phyloP scores from a whole-genome alignment of 2,888 invertebrate species.

The Adineta ricciae region DNA sequence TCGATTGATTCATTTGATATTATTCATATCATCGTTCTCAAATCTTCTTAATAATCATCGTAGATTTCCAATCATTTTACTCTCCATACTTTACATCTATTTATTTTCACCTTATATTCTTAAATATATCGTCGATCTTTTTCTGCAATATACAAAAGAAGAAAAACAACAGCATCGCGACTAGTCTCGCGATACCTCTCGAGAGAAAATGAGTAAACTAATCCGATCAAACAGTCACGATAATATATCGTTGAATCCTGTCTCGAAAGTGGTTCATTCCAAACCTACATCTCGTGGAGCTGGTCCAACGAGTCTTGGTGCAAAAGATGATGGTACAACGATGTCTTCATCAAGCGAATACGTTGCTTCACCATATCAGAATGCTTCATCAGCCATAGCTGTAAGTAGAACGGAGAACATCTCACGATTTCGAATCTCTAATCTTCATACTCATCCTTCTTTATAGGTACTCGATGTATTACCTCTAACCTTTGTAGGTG shows the following conservation, averaged over 20 bases:
- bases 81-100: background rate
- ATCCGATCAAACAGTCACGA: background rate
- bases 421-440: background rate
- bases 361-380: background rate
- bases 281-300: background rate
- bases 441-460: background rate
- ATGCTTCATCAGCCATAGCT: background rate
- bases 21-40: background rate
- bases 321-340: background rate
- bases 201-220: background rate
- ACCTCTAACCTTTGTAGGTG: background rate
- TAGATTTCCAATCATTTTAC: background rate
- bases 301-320: background rate
- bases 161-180: background rate
- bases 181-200: background rate
- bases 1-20: background rate
- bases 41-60: background rate
- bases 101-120: background rate
- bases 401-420: background rate
- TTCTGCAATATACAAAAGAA: background rate
- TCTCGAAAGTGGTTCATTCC: background rate
- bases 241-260: background rate
- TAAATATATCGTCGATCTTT: background rate
- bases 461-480: background rate
- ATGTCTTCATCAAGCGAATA: background rate